These are phyloP conservation scores for Apocheima hispidaria DNA, from an alignment of 2,888 invertebrate genomes.

Conservation along the genomic window DNA sequence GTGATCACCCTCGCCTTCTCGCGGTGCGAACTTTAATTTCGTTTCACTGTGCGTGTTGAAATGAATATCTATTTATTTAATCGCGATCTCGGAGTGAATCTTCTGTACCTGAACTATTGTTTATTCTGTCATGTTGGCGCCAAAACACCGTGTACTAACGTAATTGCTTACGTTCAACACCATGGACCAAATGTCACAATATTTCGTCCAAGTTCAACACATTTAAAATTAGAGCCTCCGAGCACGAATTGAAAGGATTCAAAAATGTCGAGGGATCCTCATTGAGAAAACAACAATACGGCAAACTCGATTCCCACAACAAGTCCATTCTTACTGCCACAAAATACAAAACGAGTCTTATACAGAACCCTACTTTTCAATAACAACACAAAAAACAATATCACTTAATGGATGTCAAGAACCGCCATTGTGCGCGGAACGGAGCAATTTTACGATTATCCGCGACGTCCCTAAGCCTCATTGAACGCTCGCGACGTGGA, in stretches of 20 bases:
- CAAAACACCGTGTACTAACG: no score
- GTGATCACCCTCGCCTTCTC: no score
- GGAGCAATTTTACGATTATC: conserved; percentile 61
- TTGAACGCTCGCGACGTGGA: conserved; percentile 50
- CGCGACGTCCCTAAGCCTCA: conserved; percentile 47
- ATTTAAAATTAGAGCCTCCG: background rate
- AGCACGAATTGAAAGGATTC: background rate
- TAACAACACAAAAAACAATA: conserved; percentile 45
- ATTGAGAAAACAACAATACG: conserved; percentile 1
- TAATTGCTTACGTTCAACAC: no score
- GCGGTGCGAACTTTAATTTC: no score
- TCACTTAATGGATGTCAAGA: conserved; percentile 45
- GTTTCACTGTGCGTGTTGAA: no score
- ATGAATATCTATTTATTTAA: no score
- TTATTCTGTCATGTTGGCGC: no score
- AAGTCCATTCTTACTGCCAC: conserved; percentile 26
- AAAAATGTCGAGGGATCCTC: background rate
- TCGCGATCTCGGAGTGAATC: no score
- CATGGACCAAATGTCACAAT: no score
- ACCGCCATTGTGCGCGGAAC: conserved; percentile 44
- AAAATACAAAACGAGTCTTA: conserved; percentile 23
- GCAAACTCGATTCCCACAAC: conserved; percentile 13
- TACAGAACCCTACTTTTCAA: conserved; percentile 34
- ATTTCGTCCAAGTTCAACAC: no score
- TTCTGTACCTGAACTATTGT: no score